Conservation (phyloP, 2,797 vertebrate genomes). For the Enteromius afrohamiltoni region DNA sequence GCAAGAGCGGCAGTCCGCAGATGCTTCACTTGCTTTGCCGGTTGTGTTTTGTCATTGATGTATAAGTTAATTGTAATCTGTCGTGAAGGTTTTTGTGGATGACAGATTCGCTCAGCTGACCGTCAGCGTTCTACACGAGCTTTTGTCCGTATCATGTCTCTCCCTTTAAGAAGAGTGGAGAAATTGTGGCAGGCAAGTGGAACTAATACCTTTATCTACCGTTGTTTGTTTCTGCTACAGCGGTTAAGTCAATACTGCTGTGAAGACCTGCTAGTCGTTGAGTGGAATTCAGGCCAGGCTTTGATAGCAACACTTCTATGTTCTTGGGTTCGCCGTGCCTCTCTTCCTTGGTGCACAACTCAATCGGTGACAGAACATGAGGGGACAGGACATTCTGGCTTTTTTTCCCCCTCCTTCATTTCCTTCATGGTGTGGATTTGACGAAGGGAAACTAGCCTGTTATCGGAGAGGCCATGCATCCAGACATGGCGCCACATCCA, state of each 20-base stretch:
- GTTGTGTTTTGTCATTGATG: constrained; percentile 31
- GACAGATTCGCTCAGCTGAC: neutral
- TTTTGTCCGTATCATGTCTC: constrained; percentile 30
- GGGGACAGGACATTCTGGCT: neutral
- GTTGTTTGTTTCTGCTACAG: constrained; percentile 58
- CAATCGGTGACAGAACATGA: neutral
- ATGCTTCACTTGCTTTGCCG: neutral
- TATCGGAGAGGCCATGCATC: constrained; percentile 68
- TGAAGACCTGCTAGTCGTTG: constrained; percentile 3
- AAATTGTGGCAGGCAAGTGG: constrained; percentile 50
- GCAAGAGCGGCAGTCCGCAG: neutral
- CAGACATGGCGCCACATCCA: constrained; percentile 52
- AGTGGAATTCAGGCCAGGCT: constrained; percentile 31
- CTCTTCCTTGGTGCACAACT: constrained; percentile 28
- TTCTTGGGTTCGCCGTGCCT: constrained; percentile 4
- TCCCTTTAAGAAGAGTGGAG: constrained; percentile 40
- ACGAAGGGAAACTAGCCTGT: constrained; percentile 65
- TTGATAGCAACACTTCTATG: constrained; percentile 36
- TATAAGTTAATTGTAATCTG: constrained; percentile 14
- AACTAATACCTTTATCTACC: constrained; percentile 61
- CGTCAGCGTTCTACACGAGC: neutral
- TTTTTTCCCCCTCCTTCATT: constrained; percentile 16
- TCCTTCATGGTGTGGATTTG: constrained; percentile 56
- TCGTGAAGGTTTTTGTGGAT: neutral
- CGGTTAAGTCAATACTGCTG: constrained; percentile 52